Percentiles rank a stretch among this genome's conserved stretches.
Conservation (phyloP, 2,113 vertebrate species). For the Corythornis madagascariensis region DNA sequence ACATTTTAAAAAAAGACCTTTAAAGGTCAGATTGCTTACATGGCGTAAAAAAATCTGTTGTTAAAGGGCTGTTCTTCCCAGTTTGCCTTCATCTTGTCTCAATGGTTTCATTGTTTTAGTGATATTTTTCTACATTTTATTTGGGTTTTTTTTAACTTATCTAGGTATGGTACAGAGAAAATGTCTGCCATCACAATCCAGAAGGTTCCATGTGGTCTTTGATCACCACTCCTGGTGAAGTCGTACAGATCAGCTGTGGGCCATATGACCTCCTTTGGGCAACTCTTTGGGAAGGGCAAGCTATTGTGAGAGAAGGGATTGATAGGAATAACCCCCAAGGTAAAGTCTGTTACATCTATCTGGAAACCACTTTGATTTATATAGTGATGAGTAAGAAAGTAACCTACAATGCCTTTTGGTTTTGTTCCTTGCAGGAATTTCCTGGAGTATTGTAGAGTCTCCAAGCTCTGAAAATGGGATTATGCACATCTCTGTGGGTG, state of each 20-base stretch:
- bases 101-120: constrained; percentile 12
- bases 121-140: background rate
- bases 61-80: background rate
- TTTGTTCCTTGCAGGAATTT: constrained; percentile 69
- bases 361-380: background rate
- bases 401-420: background rate
- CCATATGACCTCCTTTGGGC: constrained; percentile 93
- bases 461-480: constrained; percentile 87
- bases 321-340: constrained; percentile 89
- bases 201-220: constrained; percentile 90
- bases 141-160: background rate
- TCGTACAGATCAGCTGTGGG: constrained; percentile 95
- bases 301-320: constrained; percentile 92
- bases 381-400: background rate
- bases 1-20: background rate
- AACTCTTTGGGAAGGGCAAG: constrained; percentile 94
- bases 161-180: constrained; percentile 94
- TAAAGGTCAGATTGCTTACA: constrained; percentile 21
- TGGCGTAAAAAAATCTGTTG: background rate
- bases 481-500: constrained; percentile 87
- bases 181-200: constrained; percentile 87
- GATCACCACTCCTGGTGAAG: constrained; percentile 86
- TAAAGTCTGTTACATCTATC: constrained; percentile 32
- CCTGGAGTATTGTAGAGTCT: constrained; percentile 90
- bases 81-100: background rate